Evolutionary conservation across 2,113 vertebrate species (phyloP).

Genomic region (Hydrochoerus hydrochaeris): DNA sequence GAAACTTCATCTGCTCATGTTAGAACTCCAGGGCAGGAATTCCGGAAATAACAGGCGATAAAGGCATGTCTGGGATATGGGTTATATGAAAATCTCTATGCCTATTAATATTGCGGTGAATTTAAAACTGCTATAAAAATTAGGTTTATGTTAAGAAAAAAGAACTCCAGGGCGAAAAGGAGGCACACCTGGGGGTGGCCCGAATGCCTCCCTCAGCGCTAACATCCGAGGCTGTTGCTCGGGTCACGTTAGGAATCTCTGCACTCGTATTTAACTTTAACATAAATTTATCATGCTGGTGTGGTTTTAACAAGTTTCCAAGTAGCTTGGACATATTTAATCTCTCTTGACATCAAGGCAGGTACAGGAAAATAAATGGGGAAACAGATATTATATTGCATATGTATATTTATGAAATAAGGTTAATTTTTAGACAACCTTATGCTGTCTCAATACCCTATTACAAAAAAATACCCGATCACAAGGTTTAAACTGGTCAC

Average conservation of each 20-base stretch:
- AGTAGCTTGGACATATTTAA: neutral
- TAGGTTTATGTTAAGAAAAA: neutral
- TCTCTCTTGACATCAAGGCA: neutral
- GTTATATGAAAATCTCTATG: neutral
- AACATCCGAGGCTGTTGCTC: neutral
- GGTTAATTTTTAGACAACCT: slow-evolving; percentile 61
- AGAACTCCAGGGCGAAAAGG: slow-evolving; percentile 3
- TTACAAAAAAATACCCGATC: neutral
- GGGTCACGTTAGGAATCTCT: neutral
- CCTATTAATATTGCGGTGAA: neutral
- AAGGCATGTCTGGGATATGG: neutral
- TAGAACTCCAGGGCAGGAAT: neutral
- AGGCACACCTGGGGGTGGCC: neutral
- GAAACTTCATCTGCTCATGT: slow-evolving; percentile 54
- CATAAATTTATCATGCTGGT: neutral
- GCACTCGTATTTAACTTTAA: slow-evolving; percentile 9
- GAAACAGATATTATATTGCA: slow-evolving; percentile 40
- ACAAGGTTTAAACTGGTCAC: slow-evolving; percentile 55
- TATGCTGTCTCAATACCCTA: slow-evolving; percentile 46
- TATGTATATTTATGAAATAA: slow-evolving; percentile 25
- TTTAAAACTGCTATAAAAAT: neutral
- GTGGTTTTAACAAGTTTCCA: slow-evolving; percentile 8
- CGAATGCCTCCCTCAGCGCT: neutral
- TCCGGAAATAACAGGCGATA: neutral
- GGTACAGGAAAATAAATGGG: neutral